Conservation (phyloP, 2,797 vertebrate species). For the Cyprinodon diabolis region DNA sequence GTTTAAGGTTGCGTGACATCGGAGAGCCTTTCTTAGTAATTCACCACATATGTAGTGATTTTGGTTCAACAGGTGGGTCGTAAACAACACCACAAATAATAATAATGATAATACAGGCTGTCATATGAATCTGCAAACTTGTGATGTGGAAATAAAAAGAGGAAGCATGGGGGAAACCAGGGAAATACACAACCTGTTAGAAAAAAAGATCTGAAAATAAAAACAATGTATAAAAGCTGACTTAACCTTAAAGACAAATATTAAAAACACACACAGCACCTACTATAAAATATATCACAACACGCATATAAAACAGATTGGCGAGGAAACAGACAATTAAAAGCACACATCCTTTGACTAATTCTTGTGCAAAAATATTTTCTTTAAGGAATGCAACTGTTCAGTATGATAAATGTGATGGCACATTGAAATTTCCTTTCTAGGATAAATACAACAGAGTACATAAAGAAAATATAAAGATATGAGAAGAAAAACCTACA, state of each 20-base stretch:
- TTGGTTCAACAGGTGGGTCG: constrained; percentile 15
- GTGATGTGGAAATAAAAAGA: background rate
- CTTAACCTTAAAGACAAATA: constrained; percentile 17
- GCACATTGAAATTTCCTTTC: constrained; percentile 57
- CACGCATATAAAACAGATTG: constrained; percentile 39
- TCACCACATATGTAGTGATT: constrained; percentile 24
- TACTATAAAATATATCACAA: constrained; percentile 19
- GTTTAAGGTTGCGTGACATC: background rate
- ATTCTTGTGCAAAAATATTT: constrained; percentile 71
- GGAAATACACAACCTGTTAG: constrained; percentile 37
- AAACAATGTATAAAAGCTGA: constrained; percentile 38
- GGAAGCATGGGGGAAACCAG: constrained; percentile 3
- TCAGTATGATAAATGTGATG: constrained; percentile 62
- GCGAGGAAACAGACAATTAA: constrained; percentile 34
- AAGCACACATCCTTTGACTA: constrained; percentile 34
- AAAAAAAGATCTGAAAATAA: constrained; percentile 39
- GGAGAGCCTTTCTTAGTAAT: background rate
- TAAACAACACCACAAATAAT: background rate
- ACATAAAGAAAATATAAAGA: constrained; percentile 34
- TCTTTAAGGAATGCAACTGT: constrained; percentile 62
- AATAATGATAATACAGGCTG: constrained; percentile 22
- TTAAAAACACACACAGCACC: constrained; percentile 34
- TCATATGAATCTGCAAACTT: constrained; percentile 21
- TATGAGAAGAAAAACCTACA: constrained; percentile 51
- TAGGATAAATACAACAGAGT: constrained; percentile 44